Percentiles rank a stretch among this genome's conserved stretches.
These are phyloP conservation scores for Semibalanus balanoides DNA, from an alignment of 1,140 invertebrate genomes.

Conservation along the genomic window DNA sequence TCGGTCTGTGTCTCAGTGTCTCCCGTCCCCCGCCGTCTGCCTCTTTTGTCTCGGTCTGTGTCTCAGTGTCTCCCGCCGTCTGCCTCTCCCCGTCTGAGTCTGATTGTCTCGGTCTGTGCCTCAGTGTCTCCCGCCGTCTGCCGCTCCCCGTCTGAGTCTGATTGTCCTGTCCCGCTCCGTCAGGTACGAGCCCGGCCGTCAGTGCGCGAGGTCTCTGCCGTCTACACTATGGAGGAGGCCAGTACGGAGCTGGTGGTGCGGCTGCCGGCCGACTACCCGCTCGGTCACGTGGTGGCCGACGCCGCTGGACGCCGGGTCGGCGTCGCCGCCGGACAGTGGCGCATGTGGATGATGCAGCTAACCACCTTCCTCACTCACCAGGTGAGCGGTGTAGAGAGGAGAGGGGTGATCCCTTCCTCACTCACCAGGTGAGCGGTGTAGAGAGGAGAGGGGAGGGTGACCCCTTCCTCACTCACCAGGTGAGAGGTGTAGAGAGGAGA, in stretches of 20 bases:
- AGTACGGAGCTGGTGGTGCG: constrained; percentile 61
- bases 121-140: too few species aligned
- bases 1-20: too few species aligned
- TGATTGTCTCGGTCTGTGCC: too few species aligned
- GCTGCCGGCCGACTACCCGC: constrained; percentile 63
- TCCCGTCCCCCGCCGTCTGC: too few species aligned
- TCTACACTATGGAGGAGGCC: constrained; percentile 65
- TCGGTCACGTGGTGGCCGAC: constrained; percentile 50
- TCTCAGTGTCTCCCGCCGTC: too few species aligned
- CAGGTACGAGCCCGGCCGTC: constrained; percentile 32
- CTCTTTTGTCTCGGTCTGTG: too few species aligned
- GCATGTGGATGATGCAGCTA: constrained; percentile 62
- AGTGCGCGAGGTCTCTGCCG: constrained; percentile 58
- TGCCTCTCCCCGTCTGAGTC: too few species aligned
- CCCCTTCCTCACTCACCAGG: too few species aligned
- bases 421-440: too few species aligned
- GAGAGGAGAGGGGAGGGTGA: too few species aligned
- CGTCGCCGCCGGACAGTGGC: constrained; percentile 44
- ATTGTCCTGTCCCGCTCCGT: not conserved
- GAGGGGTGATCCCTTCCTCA: too few species aligned
- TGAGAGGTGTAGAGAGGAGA: not conserved
- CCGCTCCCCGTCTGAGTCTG: too few species aligned
- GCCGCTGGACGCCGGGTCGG: constrained; percentile 46
- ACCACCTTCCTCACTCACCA: constrained; percentile 65
- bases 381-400: constrained; percentile 31